phyloP scores from a whole-genome alignment of 2,888 invertebrate species.

The Cylloceria caligata region DNA sequence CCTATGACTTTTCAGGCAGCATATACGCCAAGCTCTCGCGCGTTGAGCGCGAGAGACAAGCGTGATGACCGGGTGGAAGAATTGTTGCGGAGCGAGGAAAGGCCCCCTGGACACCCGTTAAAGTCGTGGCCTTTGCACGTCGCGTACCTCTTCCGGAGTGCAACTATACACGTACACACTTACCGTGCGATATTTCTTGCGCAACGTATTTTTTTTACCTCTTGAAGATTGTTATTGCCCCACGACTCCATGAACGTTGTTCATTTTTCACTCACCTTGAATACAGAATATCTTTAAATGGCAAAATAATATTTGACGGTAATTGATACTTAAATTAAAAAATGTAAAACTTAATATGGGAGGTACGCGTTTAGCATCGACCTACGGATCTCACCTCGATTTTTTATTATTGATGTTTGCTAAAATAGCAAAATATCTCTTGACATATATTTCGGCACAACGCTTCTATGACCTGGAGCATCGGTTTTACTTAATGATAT shows the following conservation, averaged over 20 bases:
- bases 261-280: not conserved
- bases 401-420: too few species aligned
- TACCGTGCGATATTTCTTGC: slow-evolving; percentile 1
- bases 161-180: slow-evolving; percentile 21
- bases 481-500: too few species aligned
- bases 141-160: slow-evolving; percentile 43
- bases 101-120: slow-evolving; percentile 59
- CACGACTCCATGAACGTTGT: too few species aligned
- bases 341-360: not conserved
- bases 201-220: not conserved
- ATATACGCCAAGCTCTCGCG: slow-evolving; percentile 33
- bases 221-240: not conserved
- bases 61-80: slow-evolving; percentile 57
- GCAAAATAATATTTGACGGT: not conserved
- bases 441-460: too few species aligned
- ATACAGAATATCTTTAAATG: not conserved
- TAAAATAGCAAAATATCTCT: too few species aligned
- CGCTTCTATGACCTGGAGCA: too few species aligned
- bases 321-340: not conserved
- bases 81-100: slow-evolving; percentile 59
- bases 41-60: slow-evolving; percentile 39
- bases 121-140: slow-evolving; percentile 62
- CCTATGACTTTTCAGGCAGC: slow-evolving; percentile 51
- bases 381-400: too few species aligned
- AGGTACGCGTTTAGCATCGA: too few species aligned